Evolutionary conservation across 1,140 invertebrate genomes (phyloP).

Genomic region (Nebria ingens): DNA sequence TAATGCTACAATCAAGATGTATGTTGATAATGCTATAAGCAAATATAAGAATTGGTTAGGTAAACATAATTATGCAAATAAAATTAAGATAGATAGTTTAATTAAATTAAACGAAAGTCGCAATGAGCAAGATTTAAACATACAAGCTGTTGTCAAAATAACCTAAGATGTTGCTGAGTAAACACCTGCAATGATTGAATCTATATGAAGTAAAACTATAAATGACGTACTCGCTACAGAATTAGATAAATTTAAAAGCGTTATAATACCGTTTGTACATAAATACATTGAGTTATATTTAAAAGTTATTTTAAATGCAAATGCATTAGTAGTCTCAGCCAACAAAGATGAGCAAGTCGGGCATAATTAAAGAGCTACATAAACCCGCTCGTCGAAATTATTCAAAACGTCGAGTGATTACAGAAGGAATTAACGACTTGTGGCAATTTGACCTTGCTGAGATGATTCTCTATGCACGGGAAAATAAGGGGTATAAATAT

Average conservation of each 20-base stretch:
- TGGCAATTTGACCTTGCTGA: conserved; percentile 34
- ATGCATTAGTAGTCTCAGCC: not conserved
- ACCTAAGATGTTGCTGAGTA: not conserved
- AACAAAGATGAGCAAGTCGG: conserved; percentile 18
- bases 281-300: not conserved
- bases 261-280: not conserved
- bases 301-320: not conserved
- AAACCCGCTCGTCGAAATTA: conserved; percentile 30
- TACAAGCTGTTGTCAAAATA: too few species aligned
- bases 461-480: too few species aligned
- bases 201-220: not conserved
- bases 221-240: not conserved
- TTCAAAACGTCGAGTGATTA: conserved; percentile 26
- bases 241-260: not conserved
- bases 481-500: too few species aligned
- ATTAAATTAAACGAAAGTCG: not conserved
- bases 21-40: not conserved
- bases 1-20: not conserved
- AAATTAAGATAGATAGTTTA: not conserved
- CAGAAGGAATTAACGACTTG: too few species aligned
- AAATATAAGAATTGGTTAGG: not conserved
- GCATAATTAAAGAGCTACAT: conserved; percentile 25
- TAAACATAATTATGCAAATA: not conserved
- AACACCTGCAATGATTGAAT: not conserved
- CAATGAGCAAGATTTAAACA: too few species aligned